Evolutionary conservation across 2,797 vertebrate species (phyloP).

Genomic region (Taenioides sp.): DNA sequence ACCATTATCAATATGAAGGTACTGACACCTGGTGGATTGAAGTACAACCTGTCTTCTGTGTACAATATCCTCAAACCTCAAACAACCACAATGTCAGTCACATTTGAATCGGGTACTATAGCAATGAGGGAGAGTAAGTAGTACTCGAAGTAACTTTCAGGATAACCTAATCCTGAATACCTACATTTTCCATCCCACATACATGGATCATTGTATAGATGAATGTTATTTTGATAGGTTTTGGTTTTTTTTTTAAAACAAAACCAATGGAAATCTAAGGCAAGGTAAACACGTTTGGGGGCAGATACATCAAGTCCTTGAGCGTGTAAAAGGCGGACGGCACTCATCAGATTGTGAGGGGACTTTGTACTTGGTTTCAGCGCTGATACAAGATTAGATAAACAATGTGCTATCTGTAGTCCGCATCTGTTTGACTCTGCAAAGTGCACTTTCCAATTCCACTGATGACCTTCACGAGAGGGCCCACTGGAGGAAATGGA

Average conservation of each 20-base stretch:
- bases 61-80: no score
- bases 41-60: no score
- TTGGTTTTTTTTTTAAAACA: conserved; percentile 1
- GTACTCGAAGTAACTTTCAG: no score
- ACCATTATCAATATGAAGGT: background rate
- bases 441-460: conserved; percentile 77
- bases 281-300: conserved; percentile 52
- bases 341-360: conserved; percentile 73
- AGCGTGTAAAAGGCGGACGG: conserved; percentile 63
- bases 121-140: no score
- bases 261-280: conserved; percentile 30
- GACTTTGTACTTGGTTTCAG: conserved; percentile 78
- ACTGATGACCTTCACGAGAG: conserved; percentile 76
- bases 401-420: conserved; percentile 70
- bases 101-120: no score
- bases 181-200: background rate
- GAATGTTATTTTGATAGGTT: conserved; percentile 5
- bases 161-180: no score
- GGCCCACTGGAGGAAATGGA: conserved; percentile 42
- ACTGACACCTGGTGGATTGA: no score
- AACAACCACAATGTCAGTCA: no score
- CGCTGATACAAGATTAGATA: conserved; percentile 83
- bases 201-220: background rate
- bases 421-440: conserved; percentile 75
- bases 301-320: conserved; percentile 75